These are phyloP conservation scores for Periparus ater DNA, from an alignment of 2,797 vertebrate species.

Conservation along the genomic window DNA sequence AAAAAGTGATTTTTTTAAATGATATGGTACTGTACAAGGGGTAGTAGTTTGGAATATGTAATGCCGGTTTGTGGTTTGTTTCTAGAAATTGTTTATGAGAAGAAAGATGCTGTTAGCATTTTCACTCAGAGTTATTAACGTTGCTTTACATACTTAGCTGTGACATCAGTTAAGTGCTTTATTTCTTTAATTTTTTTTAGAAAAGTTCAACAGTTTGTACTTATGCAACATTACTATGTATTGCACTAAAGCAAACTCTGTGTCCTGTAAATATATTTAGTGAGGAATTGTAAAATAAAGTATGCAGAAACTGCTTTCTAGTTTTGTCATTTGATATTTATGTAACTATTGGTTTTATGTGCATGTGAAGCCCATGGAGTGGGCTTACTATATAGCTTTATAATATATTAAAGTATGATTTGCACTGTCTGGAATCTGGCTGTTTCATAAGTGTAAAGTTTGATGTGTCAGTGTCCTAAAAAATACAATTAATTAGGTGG, in stretches of 20 bases:
- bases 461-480: background rate
- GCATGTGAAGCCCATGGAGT: background rate
- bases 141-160: slow-evolving; percentile 83
- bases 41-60: slow-evolving; percentile 63
- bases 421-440: slow-evolving; percentile 2
- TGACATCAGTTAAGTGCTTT: slow-evolving; percentile 83
- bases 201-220: slow-evolving; percentile 91
- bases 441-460: slow-evolving; percentile 13
- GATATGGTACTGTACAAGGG: slow-evolving; percentile 70
- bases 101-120: slow-evolving; percentile 76
- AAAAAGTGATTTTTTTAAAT: slow-evolving; percentile 76
- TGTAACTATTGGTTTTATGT: background rate
- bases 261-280: slow-evolving; percentile 97
- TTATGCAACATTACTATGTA: slow-evolving; percentile 98
- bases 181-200: slow-evolving; percentile 81
- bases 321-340: slow-evolving; percentile 48
- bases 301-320: slow-evolving; percentile 66
- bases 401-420: background rate
- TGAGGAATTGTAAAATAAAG: slow-evolving; percentile 90
- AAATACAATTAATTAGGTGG: background rate
- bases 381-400: background rate
- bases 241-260: slow-evolving; percentile 94
- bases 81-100: slow-evolving; percentile 68
- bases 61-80: slow-evolving; percentile 70
- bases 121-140: slow-evolving; percentile 81